Evolutionary conservation across 1,140 invertebrate species (phyloP).

Genomic region (Dryas iulia): DNA sequence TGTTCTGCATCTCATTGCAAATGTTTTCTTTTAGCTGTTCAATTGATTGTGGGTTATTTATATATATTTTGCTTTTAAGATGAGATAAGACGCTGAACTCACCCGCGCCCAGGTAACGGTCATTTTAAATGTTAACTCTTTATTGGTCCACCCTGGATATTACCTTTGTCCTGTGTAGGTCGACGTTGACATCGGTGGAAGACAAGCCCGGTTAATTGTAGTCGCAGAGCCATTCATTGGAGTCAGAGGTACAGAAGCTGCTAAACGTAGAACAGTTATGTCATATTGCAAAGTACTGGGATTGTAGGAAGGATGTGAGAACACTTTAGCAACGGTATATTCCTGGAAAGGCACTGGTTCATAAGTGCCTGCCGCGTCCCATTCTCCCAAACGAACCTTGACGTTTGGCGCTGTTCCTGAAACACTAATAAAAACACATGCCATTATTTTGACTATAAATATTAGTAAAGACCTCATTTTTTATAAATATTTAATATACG

Average conservation of each 20-base stretch:
- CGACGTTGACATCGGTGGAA: slow-evolving; percentile 79
- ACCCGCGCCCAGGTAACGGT: too few relatives aligned
- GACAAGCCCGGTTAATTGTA: slow-evolving; percentile 87
- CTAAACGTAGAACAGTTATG: slow-evolving; percentile 84
- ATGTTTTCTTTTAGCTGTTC: too few relatives aligned
- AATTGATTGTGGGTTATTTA: too few relatives aligned
- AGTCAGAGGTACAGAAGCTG: slow-evolving; percentile 81
- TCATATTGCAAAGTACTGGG: slow-evolving; percentile 85
- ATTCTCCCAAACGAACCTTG: slow-evolving; percentile 86
- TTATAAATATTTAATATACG: neutral
- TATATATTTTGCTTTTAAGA: too few relatives aligned
- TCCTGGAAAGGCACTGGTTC: slow-evolving; percentile 84
- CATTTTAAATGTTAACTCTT: too few relatives aligned
- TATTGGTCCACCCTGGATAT: too few relatives aligned
- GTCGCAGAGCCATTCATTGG: slow-evolving; percentile 70
- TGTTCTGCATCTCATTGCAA: too few relatives aligned
- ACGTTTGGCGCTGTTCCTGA: slow-evolving; percentile 70
- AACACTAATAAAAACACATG: slow-evolving; percentile 45
- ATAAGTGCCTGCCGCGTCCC: slow-evolving; percentile 82
- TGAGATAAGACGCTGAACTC: too few relatives aligned
- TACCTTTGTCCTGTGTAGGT: slow-evolving; percentile 82
- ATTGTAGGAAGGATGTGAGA: slow-evolving; percentile 85
- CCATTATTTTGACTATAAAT: neutral
- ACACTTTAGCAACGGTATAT: slow-evolving; percentile 79
- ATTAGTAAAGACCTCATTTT: too few relatives aligned